Evolutionary conservation across 2,113 vertebrate genomes (phyloP), one percentile per base, ranked within the genome.

Genomic region (Syrmaticus mikado): DNA sequence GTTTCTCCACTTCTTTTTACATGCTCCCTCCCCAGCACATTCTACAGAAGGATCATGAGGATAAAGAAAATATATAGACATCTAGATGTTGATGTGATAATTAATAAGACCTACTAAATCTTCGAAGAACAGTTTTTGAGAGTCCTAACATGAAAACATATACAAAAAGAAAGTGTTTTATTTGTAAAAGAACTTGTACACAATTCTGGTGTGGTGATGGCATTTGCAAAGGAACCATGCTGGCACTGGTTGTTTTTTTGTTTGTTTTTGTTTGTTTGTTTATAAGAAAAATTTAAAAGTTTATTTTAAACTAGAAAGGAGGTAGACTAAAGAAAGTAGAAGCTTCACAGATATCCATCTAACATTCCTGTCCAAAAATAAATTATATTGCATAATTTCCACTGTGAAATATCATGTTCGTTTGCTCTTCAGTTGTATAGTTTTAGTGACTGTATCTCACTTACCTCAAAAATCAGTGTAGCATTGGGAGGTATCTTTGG

Each of bases 401-500:
- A 45, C 20, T 27, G 28, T 8, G 36, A 74, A 53, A 50, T 55
- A 40, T 1, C 10, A 32, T 18, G 3, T 25, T 16, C 38, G 4
- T 13, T 79, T 32, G 8, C 4, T 34, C 65, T 85, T 53, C 32
- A 76, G 66, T 53, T 1, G 0, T 19, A 17, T 4, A 11, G 14
- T 55, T 74, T 41, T 19, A 34, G 16, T 5, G 22, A 43, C 32
- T 1, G 1, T 34, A 34, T 53, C 66, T 38, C 38, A 66, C 95
- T 97, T 92, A 99, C 99, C 99, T 99, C 98, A 97, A 99, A 99
- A 86, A 99, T 94, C 65, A 99, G 98, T 0, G 98, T 99, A 40
- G 99, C 97, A 3, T 98, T 98, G n/a, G 99, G 98, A 57, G 99
- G 99, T 76, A 99, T 99, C 96, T 99, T 99, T 20, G 99, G 99